phyloP scores from a whole-genome alignment of 2,797 vertebrate genomes.

The Vespertilio murinus region DNA sequence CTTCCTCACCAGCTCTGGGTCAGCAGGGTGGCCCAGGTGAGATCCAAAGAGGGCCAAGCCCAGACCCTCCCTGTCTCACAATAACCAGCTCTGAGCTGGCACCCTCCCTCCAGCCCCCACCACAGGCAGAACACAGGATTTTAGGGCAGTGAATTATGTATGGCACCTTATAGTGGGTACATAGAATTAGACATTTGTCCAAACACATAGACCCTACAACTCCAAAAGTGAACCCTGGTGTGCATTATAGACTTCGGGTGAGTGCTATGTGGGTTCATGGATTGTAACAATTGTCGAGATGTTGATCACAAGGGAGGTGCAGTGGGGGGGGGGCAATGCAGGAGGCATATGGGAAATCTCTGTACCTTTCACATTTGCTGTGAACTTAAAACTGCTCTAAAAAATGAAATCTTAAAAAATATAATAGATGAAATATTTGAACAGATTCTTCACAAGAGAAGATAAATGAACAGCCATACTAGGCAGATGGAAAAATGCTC shows the following conservation, averaged over 20 bases:
- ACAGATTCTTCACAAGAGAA: neutral
- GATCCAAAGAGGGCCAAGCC: neutral
- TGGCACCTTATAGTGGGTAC: neutral
- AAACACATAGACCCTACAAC: neutral
- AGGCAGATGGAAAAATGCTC: neutral
- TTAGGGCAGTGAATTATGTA: neutral
- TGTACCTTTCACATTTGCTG: neutral
- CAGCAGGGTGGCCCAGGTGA: neutral
- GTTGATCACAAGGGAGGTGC: neutral
- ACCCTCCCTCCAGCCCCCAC: neutral
- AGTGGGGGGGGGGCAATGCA: too few species aligned
- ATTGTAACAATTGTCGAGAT: neutral
- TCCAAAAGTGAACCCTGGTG: neutral
- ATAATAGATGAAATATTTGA: neutral
- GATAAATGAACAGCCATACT: neutral
- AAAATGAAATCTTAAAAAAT: neutral
- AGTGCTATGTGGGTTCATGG: neutral
- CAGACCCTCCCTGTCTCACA: neutral
- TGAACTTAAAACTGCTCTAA: neutral
- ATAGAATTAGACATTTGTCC: neutral
- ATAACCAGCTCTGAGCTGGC: neutral
- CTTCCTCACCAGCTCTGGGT: neutral
- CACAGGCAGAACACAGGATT: neutral
- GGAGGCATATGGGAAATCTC: neutral
- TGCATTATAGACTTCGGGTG: neutral